Base-by-base conservation (phyloP, 2,113 vertebrate genomes). In the Chaetodon auriga region DNA sequence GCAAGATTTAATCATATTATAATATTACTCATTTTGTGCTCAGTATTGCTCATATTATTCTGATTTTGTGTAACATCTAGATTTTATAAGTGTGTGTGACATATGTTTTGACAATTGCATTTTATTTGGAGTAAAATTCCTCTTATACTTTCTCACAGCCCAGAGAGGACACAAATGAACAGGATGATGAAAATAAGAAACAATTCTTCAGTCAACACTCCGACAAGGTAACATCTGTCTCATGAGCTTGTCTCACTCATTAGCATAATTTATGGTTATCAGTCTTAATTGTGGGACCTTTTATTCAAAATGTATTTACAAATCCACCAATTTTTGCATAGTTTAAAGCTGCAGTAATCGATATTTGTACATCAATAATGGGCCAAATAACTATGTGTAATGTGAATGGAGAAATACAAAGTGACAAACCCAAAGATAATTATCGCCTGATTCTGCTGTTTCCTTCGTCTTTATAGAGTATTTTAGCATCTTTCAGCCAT, bases 141-240 rank as follows among this genome's bases (percentile, higher is more conserved):
- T 35, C 21, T 23, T 19, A 10, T 2, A 36, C 54, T 25, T 13
- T 46, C 41, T 55, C 45, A 23, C 43, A 92, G 86, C 7, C 49
- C 16, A 41, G 57, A 30, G 5, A 11, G 49, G 2, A 30, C 19
- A 23, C 0, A 38, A 35, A 57, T 12, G 7, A 1, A 23, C 18
- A 19, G 13, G 80, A 90, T 1, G 62, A 75, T 18, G 62, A 89
- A 64, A 60, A 70, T 0, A 84, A 78, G 66, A 79, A 3, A 25
- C 16, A 0, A 0, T 0, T 95, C 48, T 95, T 94, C 81, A 35
- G 45, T 0, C 83, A 94, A 11, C 18, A 90, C 75, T 92, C 91
- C 11, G 90, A 94, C 82, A 79, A 91, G 91, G 95, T 95, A 81
- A 58, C n/a, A 8, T 3, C 18, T 41, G 10, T 15, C 30, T 41